These are phyloP conservation scores for Lutjanus erythropterus DNA, from an alignment of 2,113 vertebrate genomes.

Conservation along the genomic window DNA sequence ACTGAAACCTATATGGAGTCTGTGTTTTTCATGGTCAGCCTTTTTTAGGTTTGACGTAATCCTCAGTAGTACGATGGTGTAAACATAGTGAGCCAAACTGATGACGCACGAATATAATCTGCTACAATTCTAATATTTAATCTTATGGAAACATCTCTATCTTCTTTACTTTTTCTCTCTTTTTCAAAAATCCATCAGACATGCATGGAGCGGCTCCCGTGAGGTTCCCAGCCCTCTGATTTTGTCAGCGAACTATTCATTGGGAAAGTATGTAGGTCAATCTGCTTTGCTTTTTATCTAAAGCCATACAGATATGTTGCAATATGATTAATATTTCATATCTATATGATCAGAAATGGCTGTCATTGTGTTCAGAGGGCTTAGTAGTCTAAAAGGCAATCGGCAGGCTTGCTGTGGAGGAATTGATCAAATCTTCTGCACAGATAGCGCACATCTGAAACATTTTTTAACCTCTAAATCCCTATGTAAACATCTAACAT, in stretches of 20 bases:
- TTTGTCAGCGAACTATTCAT: conserved; percentile 62
- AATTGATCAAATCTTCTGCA: conserved; percentile 22
- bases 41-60: conserved; percentile 65
- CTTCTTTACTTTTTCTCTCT: conserved; percentile 45
- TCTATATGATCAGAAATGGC: conserved; percentile 67
- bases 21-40: conserved; percentile 24
- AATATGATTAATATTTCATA: conserved; percentile 72
- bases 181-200: conserved; percentile 58
- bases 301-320: conserved; percentile 62
- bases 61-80: conserved; percentile 33
- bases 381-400: conserved; percentile 56
- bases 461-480: conserved; percentile 21
- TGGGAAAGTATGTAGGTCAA: conserved; percentile 80
- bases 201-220: conserved; percentile 32
- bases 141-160: conserved; percentile 57
- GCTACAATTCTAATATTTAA: conserved; percentile 54
- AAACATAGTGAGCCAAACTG: conserved; percentile 51
- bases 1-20: conserved; percentile 32
- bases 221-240: conserved; percentile 50
- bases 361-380: conserved; percentile 60
- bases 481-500: conserved; percentile 31
- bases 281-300: conserved; percentile 74
- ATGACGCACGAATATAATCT: conserved; percentile 65
- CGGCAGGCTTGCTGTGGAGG: conserved; percentile 3
- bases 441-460: not conserved